Percentiles rank a stretch among this genome's conserved stretches.
Conservation (phyloP, 2,113 vertebrate species). For the Bostrychus sinensis region DNA sequence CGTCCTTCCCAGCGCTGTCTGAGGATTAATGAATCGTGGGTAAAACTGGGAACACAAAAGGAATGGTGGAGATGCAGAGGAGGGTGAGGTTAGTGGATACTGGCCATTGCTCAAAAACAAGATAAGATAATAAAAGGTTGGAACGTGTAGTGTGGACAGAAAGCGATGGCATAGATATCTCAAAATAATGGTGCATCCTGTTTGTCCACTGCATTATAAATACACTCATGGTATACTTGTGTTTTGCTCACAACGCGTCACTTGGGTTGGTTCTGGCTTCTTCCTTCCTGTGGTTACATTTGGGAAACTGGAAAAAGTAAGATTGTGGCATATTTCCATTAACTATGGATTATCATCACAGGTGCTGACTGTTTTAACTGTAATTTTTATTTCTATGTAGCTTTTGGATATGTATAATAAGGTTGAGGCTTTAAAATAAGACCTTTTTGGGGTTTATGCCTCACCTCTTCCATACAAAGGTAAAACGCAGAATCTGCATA, state of each 20-base stretch:
- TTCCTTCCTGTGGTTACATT: no score
- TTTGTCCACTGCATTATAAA: conserved; percentile 82
- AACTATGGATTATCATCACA: no score
- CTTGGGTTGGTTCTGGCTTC: no score
- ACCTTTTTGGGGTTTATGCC: no score
- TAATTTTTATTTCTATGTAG: no score
- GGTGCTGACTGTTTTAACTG: no score
- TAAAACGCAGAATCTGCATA: no score
- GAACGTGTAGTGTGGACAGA: conserved; percentile 49
- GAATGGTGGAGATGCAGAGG: conserved; percentile 40
- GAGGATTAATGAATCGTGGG: conserved; percentile 95
- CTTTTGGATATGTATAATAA: no score
- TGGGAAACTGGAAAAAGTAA: no score
- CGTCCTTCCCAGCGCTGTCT: conserved; percentile 93
- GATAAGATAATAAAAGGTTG: conserved; percentile 63
- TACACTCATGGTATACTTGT: conserved; percentile 86
- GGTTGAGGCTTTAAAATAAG: no score
- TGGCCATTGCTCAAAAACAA: conserved; percentile 62
- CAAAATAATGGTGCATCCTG: conserved; percentile 88
- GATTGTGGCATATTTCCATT: no score
- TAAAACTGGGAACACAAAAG: conserved; percentile 74
- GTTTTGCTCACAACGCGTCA: conserved; percentile 78
- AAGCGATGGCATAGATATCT: conserved; percentile 66
- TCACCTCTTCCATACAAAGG: no score
- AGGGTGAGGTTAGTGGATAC: conserved; percentile 61